A percentile compares a stretch with the other conserved stretches of the same genome.
These are phyloP conservation scores for Nothobranchius furzeri DNA, from an alignment of 2,113 vertebrate species.

Conservation along the genomic window DNA sequence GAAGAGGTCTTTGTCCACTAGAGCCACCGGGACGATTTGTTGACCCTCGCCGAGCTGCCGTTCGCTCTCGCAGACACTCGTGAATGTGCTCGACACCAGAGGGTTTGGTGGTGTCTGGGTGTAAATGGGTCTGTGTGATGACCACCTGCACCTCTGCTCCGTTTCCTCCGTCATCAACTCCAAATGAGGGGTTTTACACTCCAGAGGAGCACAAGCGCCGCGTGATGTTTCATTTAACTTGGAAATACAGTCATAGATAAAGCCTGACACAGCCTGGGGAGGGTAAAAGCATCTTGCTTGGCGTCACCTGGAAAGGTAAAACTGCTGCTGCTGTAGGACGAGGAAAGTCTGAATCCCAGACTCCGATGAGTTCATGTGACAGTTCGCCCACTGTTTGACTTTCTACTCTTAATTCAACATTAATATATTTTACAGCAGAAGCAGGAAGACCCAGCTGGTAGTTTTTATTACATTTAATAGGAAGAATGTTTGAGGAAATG, in stretches of 20 bases:
- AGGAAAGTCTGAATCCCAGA: no score
- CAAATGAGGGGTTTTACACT: conserved; percentile 4
- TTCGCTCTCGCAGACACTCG: conserved; percentile 27
- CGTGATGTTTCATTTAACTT: conserved; percentile 1
- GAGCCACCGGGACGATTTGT: conserved; percentile 48
- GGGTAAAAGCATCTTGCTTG: neutral
- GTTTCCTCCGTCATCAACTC: neutral
- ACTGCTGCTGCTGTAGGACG: neutral
- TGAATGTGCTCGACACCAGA: conserved; percentile 23
- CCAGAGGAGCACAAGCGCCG: neutral
- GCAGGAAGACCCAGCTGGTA: no score
- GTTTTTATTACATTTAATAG: no score
- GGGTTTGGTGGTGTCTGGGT: conserved; percentile 24
- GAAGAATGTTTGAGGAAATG: no score
- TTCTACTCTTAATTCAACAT: no score
- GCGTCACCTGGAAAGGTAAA: neutral
- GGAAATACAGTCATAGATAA: neutral
- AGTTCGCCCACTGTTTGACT: no score
- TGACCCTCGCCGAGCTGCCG: conserved; percentile 21
- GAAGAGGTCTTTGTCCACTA: conserved; percentile 15
- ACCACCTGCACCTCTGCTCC: conserved; percentile 19
- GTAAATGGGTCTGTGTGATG: conserved; percentile 23
- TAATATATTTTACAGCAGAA: no score
- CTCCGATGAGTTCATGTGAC: no score
- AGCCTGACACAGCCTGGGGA: neutral